Conservation (phyloP, 2,888 invertebrate species). For the Dione juno region DNA sequence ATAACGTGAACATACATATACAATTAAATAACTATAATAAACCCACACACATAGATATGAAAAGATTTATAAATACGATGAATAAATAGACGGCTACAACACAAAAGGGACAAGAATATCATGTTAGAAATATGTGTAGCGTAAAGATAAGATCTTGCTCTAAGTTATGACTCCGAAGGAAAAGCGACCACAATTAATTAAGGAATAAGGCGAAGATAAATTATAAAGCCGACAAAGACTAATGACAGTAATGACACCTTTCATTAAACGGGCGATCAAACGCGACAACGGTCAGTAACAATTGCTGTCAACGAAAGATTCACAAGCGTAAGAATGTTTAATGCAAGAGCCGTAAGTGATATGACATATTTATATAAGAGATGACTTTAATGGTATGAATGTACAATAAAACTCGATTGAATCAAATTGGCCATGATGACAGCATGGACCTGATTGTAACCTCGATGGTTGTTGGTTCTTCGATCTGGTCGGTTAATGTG, state of each 20-base stretch:
- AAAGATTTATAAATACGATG: too few species aligned
- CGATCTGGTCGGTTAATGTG: too few species aligned
- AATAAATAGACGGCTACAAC: background rate
- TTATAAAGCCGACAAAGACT: slow-evolving; percentile 45
- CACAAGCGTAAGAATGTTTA: slow-evolving; percentile 1
- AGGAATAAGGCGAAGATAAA: slow-evolving; percentile 46
- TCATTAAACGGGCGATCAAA: slow-evolving; percentile 43
- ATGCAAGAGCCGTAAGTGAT: background rate
- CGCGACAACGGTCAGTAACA: slow-evolving; percentile 36
- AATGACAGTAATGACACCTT: slow-evolving; percentile 45
- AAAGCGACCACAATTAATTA: slow-evolving; percentile 44
- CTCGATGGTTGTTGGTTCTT: too few species aligned
- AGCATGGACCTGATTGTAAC: too few species aligned
- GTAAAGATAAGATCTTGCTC: background rate
- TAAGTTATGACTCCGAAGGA: slow-evolving; percentile 27
- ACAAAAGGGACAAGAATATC: background rate
- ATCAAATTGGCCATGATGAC: background rate
- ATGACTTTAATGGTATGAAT: background rate
- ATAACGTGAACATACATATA: too few species aligned
- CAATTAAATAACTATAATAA: too few species aligned
- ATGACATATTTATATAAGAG: background rate
- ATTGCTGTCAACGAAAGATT: slow-evolving; percentile 37
- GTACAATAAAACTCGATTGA: background rate
- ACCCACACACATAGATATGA: too few species aligned
- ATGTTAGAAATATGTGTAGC: slow-evolving; percentile 8